Percentiles rank a stretch among this genome's conserved stretches.
phyloP scores from a whole-genome alignment of 2,113 vertebrate species.

The Podarcis cretensis region DNA sequence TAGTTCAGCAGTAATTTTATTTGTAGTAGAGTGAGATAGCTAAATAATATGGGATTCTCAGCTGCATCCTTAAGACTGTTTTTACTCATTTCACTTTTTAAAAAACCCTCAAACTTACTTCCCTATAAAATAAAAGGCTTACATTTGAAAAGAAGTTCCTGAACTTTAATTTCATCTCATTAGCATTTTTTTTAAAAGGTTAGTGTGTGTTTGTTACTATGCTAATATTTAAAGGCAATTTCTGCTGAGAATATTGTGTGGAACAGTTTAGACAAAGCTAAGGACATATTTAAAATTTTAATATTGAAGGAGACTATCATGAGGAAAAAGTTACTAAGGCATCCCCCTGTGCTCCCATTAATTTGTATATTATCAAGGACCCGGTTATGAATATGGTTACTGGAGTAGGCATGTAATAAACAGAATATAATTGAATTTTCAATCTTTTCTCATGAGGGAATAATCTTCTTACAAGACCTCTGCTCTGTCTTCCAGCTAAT shows the following conservation, averaged over 20 bases:
- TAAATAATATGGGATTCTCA: too few relatives aligned
- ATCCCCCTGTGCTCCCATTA: conserved; percentile 78
- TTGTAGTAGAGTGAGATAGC: too few relatives aligned
- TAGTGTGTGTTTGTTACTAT: conserved; percentile 7
- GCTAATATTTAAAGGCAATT: conserved; percentile 54
- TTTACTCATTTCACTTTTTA: too few relatives aligned
- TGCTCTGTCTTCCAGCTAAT: conserved; percentile 83
- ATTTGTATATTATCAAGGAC: conserved; percentile 81
- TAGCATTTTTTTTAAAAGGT: conserved; percentile 1
- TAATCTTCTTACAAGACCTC: conserved; percentile 81
- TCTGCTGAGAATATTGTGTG: conserved; percentile 58
- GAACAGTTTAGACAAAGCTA: conserved; percentile 59
- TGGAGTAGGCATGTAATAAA: conserved; percentile 82
- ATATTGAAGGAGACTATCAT: conserved; percentile 68
- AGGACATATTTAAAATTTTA: conserved; percentile 73
- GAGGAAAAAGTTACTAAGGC: conserved; percentile 72
- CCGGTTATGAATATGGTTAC: conserved; percentile 80
- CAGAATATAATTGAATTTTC: conserved; percentile 86
- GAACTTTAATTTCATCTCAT: too few relatives aligned
- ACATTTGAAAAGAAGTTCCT: too few relatives aligned
- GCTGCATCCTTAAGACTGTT: too few relatives aligned
- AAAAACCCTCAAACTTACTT: too few relatives aligned
- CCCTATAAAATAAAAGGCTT: too few relatives aligned
- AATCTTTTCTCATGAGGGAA: conserved; percentile 82
- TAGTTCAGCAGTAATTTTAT: too few relatives aligned